These are phyloP conservation scores for Tinea pellionella DNA, from an alignment of 2,888 invertebrate species.

Conservation along the genomic window DNA sequence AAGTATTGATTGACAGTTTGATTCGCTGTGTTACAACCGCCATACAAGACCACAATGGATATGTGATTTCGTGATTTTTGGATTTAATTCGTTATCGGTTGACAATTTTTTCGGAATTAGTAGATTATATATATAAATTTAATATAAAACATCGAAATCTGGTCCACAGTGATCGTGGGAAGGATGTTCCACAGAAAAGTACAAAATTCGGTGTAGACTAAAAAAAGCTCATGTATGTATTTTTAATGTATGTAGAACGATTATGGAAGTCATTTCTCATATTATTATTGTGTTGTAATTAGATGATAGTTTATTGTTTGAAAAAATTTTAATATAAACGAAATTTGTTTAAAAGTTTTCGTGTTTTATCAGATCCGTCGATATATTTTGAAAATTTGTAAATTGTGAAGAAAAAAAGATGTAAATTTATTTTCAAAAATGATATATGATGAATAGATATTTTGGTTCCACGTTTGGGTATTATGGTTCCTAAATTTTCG, in stretches of 20 bases:
- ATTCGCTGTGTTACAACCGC: slow-evolving; percentile 52
- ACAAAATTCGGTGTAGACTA: slow-evolving; percentile 68
- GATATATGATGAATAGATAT: slow-evolving; percentile 39
- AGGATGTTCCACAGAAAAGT: slow-evolving; percentile 58
- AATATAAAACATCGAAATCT: slow-evolving; percentile 62
- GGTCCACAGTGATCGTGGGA: slow-evolving; percentile 64
- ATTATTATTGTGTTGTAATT: slow-evolving; percentile 42
- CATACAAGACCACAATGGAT: slow-evolving; percentile 64
- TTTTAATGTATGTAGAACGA: slow-evolving; percentile 47
- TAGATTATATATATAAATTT: slow-evolving; percentile 33
- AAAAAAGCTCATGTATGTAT: slow-evolving; percentile 57
- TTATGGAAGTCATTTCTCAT: slow-evolving; percentile 46
- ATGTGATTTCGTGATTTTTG: slow-evolving; percentile 36
- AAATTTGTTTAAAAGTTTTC: slow-evolving; percentile 53
- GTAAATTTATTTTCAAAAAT: slow-evolving; percentile 65
- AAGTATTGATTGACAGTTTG: slow-evolving; percentile 61
- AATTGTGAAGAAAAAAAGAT: slow-evolving; percentile 46
- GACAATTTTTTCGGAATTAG: slow-evolving; percentile 64
- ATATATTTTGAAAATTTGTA: slow-evolving; percentile 44
- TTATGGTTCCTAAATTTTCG: slow-evolving; percentile 71
- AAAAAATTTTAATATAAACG: neutral
- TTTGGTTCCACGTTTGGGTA: slow-evolving; percentile 68
- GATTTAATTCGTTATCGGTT: slow-evolving; percentile 57
- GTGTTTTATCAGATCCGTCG: slow-evolving; percentile 61
- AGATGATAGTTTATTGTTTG: slow-evolving; percentile 52